A percentile compares a stretch with the other conserved stretches of the same genome.
These are phyloP conservation scores for Rotaria macrura DNA, from an alignment of 2,888 invertebrate genomes.

Conservation along the genomic window DNA sequence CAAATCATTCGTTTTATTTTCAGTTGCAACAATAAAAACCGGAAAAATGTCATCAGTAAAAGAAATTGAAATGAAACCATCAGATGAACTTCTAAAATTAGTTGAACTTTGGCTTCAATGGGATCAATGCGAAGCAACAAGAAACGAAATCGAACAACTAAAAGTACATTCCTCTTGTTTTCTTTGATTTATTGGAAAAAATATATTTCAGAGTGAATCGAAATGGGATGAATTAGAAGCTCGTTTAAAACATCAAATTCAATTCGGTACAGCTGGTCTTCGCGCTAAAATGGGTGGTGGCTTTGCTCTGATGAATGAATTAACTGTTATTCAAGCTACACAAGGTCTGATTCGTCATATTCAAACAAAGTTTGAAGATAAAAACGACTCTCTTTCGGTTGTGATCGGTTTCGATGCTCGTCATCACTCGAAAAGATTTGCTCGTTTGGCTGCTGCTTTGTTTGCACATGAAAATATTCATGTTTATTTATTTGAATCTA, in stretches of 20 bases:
- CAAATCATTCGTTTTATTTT: no score
- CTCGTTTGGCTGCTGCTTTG: slow-evolving; percentile 72
- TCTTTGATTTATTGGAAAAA: not conserved
- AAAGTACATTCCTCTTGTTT: not conserved
- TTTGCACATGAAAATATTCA: slow-evolving; percentile 61
- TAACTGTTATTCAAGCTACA: slow-evolving; percentile 74
- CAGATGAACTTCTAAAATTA: not conserved
- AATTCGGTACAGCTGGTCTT: slow-evolving; percentile 54
- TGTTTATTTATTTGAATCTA: slow-evolving; percentile 65
- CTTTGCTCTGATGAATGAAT: slow-evolving; percentile 83
- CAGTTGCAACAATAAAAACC: no score
- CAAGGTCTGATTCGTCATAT: slow-evolving; percentile 40
- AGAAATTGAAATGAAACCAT: no score
- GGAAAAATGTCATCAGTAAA: no score
- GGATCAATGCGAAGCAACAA: not conserved
- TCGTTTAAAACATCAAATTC: slow-evolving; percentile 23
- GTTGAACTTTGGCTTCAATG: not conserved
- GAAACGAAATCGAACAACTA: not conserved
- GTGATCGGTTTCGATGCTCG: slow-evolving; percentile 85
- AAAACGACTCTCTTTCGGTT: slow-evolving; percentile 55
- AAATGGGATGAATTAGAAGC: slow-evolving; percentile 21
- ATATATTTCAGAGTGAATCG: not conserved
- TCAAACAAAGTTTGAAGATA: slow-evolving; percentile 17
- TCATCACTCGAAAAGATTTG: slow-evolving; percentile 78
- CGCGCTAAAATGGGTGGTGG: slow-evolving; percentile 85